phyloP scores from a whole-genome alignment of 2,113 vertebrate genomes.

The Paradoxurus hermaphroditus region DNA sequence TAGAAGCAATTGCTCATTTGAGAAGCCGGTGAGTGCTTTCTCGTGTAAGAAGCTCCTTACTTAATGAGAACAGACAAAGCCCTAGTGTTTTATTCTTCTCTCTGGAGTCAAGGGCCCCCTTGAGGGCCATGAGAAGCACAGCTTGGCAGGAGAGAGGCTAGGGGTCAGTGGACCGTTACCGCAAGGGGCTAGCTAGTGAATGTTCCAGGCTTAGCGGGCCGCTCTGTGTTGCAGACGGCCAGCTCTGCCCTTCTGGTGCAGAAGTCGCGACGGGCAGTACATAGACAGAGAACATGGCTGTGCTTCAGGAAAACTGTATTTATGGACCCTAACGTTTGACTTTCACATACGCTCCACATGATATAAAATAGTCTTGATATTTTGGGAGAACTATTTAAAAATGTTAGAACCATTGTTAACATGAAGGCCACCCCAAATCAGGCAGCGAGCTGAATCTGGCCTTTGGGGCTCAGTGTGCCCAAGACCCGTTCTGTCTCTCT shows the following conservation, averaged over 20 bases:
- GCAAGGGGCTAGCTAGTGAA: accelerated
- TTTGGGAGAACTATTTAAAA: neutral
- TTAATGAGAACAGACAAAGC: neutral
- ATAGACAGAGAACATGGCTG: accelerated
- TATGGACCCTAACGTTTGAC: neutral
- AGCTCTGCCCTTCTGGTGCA: accelerated
- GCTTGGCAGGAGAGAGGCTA: neutral
- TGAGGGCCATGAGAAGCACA: neutral
- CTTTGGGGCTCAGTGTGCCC: accelerated
- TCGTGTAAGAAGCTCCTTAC: neutral
- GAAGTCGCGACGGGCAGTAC: accelerated
- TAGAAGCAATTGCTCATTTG: accelerated
- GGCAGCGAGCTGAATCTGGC: neutral
- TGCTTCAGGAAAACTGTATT: accelerated
- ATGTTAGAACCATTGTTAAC: no score
- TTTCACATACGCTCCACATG: neutral
- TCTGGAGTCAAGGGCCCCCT: accelerated
- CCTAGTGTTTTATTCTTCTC: accelerated
- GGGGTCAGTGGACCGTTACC: no score
- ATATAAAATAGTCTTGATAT: neutral
- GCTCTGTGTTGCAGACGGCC: neutral
- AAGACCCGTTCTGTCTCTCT: neutral
- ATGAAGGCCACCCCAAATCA: neutral
- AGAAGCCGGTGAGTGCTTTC: neutral
- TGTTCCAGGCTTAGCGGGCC: neutral